Evolutionary conservation across 2,797 vertebrate genomes (phyloP).

Genomic region (Picus viridis): DNA sequence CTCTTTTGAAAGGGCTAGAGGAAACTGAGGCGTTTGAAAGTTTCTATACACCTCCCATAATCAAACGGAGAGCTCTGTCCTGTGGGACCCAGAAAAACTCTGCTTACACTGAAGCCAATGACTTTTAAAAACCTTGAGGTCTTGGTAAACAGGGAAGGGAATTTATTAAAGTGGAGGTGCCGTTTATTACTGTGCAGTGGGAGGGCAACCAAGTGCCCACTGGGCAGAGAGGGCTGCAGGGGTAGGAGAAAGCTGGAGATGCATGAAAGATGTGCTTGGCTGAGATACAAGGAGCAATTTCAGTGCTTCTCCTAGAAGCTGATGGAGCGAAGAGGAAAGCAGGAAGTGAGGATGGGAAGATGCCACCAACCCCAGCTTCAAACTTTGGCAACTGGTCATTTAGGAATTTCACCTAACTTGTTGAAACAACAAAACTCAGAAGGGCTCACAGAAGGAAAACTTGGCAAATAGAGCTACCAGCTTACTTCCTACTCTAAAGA

Average conservation of each 20-base stretch:
- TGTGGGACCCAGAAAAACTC: neutral
- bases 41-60: neutral
- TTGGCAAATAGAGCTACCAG: neutral
- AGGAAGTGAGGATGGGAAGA: neutral
- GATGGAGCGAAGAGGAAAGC: fast-evolving
- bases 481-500: neutral
- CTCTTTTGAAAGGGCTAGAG: neutral
- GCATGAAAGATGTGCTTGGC: neutral
- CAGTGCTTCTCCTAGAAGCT: neutral
- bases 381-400: neutral
- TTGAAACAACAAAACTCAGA: neutral
- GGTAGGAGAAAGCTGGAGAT: neutral
- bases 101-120: neutral
- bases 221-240: neutral
- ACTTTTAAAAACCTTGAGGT: neutral
- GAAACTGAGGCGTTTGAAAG: neutral
- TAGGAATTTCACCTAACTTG: neutral
- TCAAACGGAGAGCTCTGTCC: neutral
- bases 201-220: neutral
- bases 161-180: neutral
- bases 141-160: neutral
- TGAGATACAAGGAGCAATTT: neutral
- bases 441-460: neutral
- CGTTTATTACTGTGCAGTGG: neutral
- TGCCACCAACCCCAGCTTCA: neutral